Evolutionary conservation across 2,113 vertebrate genomes (phyloP).

Genomic region (Haplotaxodon microlepis): DNA sequence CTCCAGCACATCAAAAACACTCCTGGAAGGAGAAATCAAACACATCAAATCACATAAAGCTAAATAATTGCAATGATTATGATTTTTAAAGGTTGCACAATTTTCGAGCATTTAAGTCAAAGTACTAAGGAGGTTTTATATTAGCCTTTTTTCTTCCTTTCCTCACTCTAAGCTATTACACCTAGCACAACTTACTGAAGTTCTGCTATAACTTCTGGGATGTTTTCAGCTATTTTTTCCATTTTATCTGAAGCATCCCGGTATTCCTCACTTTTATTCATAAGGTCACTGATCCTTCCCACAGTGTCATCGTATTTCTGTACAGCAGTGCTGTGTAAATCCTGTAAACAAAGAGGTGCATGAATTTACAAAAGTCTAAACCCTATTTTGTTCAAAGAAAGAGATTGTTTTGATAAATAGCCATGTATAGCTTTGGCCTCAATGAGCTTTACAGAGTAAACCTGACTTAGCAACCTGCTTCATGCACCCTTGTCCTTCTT

Average conservation of each 20-base stretch:
- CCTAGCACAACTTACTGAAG: slow-evolving; percentile 56
- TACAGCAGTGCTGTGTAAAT: slow-evolving; percentile 18
- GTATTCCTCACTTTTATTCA: slow-evolving; percentile 17
- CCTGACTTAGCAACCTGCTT: not conserved
- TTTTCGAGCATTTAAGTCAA: not conserved
- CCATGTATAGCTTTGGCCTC: not conserved
- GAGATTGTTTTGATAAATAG: not conserved
- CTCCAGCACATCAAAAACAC: slow-evolving; percentile 34
- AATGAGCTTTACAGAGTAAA: not conserved
- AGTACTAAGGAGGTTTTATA: not conserved
- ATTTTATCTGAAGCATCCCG: slow-evolving; percentile 33
- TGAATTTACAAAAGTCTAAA: not conserved
- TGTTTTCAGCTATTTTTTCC: slow-evolving; percentile 11
- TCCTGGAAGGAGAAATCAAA: slow-evolving; percentile 48
- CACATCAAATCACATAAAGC: not conserved
- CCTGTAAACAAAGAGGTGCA: slow-evolving; percentile 42
- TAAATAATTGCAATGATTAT: not conserved
- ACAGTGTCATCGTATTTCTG: slow-evolving; percentile 28
- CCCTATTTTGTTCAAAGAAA: not conserved
- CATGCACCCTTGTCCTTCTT: not conserved
- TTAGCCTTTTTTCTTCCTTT: not conserved
- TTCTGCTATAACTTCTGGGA: slow-evolving; percentile 38
- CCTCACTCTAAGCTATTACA: not conserved
- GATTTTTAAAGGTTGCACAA: not conserved
- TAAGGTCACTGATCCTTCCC: slow-evolving; percentile 40